Evolutionary conservation across 2,888 invertebrate genomes (phyloP).

Genomic region (Minunthozetes semirufus): DNA sequence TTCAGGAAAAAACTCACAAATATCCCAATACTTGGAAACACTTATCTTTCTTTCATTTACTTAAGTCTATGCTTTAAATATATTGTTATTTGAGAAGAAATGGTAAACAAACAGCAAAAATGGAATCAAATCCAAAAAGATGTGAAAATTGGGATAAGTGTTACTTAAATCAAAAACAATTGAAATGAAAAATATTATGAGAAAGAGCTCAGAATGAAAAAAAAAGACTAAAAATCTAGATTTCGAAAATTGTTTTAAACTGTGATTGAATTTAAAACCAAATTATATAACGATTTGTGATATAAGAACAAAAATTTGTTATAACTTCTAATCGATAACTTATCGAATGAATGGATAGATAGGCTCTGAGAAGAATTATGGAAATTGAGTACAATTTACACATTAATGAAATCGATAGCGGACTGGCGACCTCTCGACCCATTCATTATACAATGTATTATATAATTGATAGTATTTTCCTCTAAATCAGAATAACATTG

Average conservation of each 20-base stretch:
- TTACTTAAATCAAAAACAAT: not conserved
- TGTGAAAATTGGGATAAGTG: not conserved
- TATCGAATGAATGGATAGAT: not conserved
- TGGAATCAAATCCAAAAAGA: not conserved
- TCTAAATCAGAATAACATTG: not conserved
- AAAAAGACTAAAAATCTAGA: not conserved
- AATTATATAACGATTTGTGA: too few relatives aligned
- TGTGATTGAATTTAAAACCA: too few relatives aligned
- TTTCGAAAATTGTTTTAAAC: not conserved
- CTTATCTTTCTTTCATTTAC: not conserved
- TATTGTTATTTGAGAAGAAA: not conserved
- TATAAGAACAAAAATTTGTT: too few relatives aligned
- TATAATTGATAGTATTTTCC: not conserved
- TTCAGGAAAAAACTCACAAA: not conserved
- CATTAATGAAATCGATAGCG: constrained; percentile 6
- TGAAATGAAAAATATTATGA: not conserved
- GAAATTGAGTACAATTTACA: constrained; percentile 1
- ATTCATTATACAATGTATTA: not conserved
- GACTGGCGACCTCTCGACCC: constrained; percentile 6
- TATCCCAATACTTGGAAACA: not conserved
- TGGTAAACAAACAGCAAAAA: not conserved
- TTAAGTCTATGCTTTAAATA: not conserved
- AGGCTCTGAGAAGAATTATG: not conserved
- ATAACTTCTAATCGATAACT: not conserved
- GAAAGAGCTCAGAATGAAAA: not conserved